Conservation (phyloP, 1,140 invertebrate species). For the Radopholus similis region DNA sequence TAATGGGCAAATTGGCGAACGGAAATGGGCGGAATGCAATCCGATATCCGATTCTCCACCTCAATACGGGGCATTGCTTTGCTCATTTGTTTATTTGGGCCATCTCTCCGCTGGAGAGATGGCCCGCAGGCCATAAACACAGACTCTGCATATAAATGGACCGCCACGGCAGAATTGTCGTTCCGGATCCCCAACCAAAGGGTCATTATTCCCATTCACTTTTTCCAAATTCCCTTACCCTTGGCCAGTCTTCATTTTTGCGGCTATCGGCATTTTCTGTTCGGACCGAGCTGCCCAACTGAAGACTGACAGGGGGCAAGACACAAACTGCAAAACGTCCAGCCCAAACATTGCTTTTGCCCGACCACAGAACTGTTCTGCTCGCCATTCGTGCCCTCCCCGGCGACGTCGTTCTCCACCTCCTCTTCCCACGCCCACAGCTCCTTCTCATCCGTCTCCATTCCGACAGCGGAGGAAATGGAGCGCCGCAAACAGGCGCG, state of each 20-base stretch:
- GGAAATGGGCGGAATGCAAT: background rate
- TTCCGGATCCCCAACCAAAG: background rate
- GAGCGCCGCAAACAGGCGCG: slow-evolving; percentile 14
- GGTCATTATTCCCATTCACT: background rate
- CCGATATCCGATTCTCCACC: background rate
- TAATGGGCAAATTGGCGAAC: background rate
- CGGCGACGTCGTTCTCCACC: background rate
- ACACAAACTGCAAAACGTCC: background rate
- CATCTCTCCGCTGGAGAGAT: background rate
- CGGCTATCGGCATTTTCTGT: slow-evolving; percentile 4
- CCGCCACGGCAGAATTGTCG: background rate
- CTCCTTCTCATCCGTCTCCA: slow-evolving; percentile 6
- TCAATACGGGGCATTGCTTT: too few species aligned
- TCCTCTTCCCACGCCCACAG: background rate
- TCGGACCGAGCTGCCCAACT: slow-evolving; percentile 15
- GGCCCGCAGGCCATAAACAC: too few species aligned
- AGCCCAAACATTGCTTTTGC: background rate
- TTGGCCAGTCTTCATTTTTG: slow-evolving; percentile 12
- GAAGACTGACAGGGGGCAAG: background rate
- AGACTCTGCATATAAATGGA: too few species aligned
- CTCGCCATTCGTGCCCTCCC: background rate
- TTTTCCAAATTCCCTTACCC: background rate
- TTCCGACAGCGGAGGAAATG: background rate
- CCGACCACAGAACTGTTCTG: background rate
- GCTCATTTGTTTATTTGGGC: background rate